Conservation (phyloP, 1,140 invertebrate genomes). For the Trachymyrmex septentrionalis region DNA sequence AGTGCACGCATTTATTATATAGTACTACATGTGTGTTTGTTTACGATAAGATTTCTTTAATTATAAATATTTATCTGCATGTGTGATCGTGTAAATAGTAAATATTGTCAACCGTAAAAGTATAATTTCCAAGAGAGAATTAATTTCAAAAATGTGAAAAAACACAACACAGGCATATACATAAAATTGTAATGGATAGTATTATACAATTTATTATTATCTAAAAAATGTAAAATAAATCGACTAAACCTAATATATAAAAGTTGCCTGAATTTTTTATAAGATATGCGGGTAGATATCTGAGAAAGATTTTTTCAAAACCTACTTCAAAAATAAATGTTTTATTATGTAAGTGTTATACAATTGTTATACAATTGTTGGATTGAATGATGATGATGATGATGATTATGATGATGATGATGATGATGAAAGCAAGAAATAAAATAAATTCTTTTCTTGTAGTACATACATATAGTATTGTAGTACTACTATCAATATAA, state of each 20-base stretch:
- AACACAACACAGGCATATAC: neutral
- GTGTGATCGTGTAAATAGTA: slow-evolving; percentile 25
- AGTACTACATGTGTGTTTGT: neutral
- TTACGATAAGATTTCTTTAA: slow-evolving; percentile 30
- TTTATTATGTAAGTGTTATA: neutral
- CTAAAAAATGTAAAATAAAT: slow-evolving; percentile 40
- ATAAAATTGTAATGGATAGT: neutral
- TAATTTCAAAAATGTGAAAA: neutral
- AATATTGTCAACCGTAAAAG: slow-evolving; percentile 22
- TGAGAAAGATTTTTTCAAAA: neutral
- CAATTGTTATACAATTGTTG: no score
- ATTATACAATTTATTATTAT: neutral
- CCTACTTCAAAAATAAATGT: neutral
- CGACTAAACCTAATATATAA: neutral
- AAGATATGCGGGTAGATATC: neutral
- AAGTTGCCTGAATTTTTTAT: neutral
- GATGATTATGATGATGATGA: no score
- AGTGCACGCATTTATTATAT: neutral
- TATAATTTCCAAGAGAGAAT: neutral
- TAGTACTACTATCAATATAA: no score
- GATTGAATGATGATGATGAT: neutral
- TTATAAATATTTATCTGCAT: slow-evolving; percentile 49
- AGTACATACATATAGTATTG: neutral
- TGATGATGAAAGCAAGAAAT: neutral
- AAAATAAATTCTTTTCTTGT: neutral